Evolutionary conservation across 2,797 vertebrate species (phyloP).

Genomic region (Pteropus rufus): DNA sequence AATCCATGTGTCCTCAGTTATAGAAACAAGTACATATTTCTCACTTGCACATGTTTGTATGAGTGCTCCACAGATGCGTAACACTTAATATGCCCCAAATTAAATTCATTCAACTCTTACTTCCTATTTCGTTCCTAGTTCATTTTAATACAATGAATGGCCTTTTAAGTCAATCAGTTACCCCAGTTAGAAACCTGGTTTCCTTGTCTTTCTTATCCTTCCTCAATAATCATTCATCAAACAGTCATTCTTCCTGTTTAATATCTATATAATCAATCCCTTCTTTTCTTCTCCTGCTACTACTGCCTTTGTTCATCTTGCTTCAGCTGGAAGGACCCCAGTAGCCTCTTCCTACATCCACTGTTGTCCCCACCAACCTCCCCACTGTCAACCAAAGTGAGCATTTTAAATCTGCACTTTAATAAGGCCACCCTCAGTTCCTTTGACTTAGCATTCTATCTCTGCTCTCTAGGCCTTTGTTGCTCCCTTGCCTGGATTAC

Average conservation of each 20-base stretch:
- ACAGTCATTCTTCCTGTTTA: background rate
- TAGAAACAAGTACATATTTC: no score
- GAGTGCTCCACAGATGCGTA: background rate
- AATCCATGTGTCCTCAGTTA: no score
- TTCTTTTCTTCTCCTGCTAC: background rate
- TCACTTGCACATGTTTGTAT: background rate
- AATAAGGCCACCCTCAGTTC: background rate
- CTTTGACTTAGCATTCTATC: background rate
- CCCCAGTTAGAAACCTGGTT: background rate
- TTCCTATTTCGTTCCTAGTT: background rate
- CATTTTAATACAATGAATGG: background rate
- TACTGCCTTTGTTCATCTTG: background rate
- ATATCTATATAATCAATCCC: background rate
- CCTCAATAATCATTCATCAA: background rate
- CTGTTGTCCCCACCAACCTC: background rate
- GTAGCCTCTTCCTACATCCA: background rate
- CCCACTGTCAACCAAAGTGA: background rate
- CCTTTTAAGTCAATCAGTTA: background rate
- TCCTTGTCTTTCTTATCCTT: background rate
- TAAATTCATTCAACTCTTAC: background rate
- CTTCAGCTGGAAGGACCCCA: background rate
- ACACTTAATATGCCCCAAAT: background rate
- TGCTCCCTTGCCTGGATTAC: background rate
- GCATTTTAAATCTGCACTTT: conserved; percentile 2
- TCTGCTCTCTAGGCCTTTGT: background rate